Percentiles rank a stretch among this genome's conserved stretches.
phyloP scores from a whole-genome alignment of 37 sponge, comb jelly and placozoan species.

The Ephydatia muelleri region DNA sequence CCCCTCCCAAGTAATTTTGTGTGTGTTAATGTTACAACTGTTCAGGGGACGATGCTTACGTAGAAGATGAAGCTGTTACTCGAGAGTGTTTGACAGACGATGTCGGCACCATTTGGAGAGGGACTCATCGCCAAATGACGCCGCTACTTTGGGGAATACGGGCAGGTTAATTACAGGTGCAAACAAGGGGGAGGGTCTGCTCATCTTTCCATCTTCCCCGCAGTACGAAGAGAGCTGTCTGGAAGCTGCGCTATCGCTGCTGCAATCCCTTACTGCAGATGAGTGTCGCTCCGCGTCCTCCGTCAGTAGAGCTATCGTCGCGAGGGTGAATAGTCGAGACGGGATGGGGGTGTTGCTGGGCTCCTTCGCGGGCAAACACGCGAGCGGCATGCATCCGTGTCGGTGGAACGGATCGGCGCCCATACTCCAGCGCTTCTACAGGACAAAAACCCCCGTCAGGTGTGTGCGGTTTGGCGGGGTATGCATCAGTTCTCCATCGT shows the following conservation, averaged over 20 bases:
- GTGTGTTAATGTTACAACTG: too few species aligned
- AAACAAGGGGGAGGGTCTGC: constrained; percentile 8
- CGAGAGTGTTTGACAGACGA: constrained; percentile 51
- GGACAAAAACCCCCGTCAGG: constrained; percentile 65
- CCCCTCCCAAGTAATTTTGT: too few species aligned
- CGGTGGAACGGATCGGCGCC: constrained; percentile 74
- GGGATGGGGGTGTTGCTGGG: constrained; percentile 37
- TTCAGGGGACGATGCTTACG: constrained; percentile 67
- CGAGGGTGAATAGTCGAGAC: constrained; percentile 28
- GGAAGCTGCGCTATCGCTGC: constrained; percentile 61
- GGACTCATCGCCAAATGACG: constrained; percentile 26
- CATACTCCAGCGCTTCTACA: constrained; percentile 58
- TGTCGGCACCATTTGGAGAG: constrained; percentile 73
- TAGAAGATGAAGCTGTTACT: constrained; percentile 32
- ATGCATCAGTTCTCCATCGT: neutral
- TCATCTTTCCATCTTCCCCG: neutral
- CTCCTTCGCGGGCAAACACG: constrained; percentile 33
- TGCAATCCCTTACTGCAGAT: constrained; percentile 46
- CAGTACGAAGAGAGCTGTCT: constrained; percentile 67
- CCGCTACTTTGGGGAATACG: constrained; percentile 71
- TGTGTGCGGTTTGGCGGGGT: neutral
- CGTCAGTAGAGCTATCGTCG: constrained; percentile 31
- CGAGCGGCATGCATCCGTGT: constrained; percentile 62
- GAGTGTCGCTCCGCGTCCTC: constrained; percentile 55
- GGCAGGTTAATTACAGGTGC: constrained; percentile 53